Conservation (phyloP, 2,797 vertebrate species). For the Melanotaenia pygmaea region DNA sequence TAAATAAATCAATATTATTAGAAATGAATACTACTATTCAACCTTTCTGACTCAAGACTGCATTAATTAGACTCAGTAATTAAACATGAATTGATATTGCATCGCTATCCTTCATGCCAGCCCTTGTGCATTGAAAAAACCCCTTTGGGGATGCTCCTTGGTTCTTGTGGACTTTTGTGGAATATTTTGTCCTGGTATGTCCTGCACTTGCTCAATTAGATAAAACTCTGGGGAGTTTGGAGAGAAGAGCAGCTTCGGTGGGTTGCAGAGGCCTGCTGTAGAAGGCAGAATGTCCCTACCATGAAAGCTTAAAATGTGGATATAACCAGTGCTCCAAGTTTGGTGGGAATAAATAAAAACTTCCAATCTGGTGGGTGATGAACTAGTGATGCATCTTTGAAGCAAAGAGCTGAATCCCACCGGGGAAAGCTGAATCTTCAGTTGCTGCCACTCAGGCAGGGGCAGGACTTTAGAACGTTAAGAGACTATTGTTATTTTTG, state of each 20-base stretch:
- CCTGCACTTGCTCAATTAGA: background rate
- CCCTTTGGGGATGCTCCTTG: background rate
- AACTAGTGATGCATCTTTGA: too few relatives aligned
- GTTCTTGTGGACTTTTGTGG: background rate
- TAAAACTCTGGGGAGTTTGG: background rate
- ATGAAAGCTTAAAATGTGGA: background rate
- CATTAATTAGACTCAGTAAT: background rate
- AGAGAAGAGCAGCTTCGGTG: background rate
- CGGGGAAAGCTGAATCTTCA: too few relatives aligned
- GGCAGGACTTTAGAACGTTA: too few relatives aligned
- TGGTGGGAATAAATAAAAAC: too few relatives aligned
- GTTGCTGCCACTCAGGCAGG: too few relatives aligned
- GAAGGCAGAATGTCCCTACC: background rate
- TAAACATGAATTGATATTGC: background rate
- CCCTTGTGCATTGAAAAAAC: background rate
- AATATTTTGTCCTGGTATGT: background rate
- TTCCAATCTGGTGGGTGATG: too few relatives aligned
- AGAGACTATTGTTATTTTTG: too few relatives aligned
- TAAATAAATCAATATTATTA: too few relatives aligned
- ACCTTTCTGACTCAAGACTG: background rate
- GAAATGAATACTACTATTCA: too few relatives aligned
- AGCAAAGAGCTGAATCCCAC: too few relatives aligned
- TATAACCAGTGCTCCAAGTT: too few relatives aligned
- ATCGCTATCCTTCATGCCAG: background rate
- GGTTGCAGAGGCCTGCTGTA: background rate